Conservation (phyloP, 2,113 vertebrate species). For the Synchiropus splendidus region DNA sequence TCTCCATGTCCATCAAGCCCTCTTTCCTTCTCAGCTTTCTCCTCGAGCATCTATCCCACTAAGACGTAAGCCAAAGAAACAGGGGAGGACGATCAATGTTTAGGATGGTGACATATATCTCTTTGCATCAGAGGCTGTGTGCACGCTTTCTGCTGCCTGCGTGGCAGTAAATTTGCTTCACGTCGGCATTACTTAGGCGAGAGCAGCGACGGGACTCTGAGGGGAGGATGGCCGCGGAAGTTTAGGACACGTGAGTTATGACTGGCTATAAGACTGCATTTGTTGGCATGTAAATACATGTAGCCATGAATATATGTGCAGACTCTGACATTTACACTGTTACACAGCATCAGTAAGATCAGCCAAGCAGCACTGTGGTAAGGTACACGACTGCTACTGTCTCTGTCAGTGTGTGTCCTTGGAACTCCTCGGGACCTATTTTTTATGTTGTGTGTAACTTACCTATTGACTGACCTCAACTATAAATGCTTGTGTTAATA, state of each 20-base stretch:
- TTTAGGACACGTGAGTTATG: conserved; percentile 48
- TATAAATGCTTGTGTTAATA: too few species aligned
- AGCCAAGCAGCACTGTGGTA: background rate
- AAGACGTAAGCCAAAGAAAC: conserved; percentile 4
- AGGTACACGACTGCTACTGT: conserved; percentile 25
- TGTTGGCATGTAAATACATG: conserved; percentile 18
- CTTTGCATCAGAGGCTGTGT: conserved; percentile 6
- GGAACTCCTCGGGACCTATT: conserved; percentile 45
- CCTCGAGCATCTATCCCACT: conserved; percentile 1
- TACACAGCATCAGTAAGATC: background rate
- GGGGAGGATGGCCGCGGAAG: conserved; percentile 7
- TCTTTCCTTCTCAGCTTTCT: background rate
- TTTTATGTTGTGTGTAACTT: conserved; percentile 25
- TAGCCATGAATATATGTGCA: too few species aligned
- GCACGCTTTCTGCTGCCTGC: conserved; percentile 1
- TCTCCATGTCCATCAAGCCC: background rate
- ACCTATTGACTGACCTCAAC: background rate
- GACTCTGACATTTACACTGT: conserved; percentile 14
- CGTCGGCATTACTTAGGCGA: conserved; percentile 63
- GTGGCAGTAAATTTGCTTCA: conserved; percentile 63
- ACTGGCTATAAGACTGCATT: conserved; percentile 19
- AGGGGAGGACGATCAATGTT: conserved; percentile 17
- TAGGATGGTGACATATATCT: conserved; percentile 20
- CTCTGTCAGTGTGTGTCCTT: conserved; percentile 36
- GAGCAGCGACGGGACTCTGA: conserved; percentile 24